Evolutionary conservation across 2,888 invertebrate species (phyloP).

Genomic region (Ectropis crepuscularia): DNA sequence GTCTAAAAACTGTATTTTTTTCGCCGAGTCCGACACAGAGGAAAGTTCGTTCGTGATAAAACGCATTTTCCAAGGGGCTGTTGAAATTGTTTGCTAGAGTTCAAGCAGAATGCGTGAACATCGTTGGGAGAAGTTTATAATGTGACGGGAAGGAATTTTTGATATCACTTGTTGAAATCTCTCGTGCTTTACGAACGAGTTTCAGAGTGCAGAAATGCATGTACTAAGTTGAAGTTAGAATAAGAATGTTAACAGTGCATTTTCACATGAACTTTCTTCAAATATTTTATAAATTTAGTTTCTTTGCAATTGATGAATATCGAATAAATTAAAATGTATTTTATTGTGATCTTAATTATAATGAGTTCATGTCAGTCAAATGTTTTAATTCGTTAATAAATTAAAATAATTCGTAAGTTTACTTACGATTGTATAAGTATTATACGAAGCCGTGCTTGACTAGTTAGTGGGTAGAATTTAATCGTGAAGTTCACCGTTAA

Average conservation of each 20-base stretch:
- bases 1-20: slow-evolving; percentile 11
- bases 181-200: slow-evolving; percentile 1
- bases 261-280: too few species aligned
- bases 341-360: too few species aligned
- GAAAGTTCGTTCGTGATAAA: slow-evolving; percentile 26
- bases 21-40: slow-evolving; percentile 3
- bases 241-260: neutral
- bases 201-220: slow-evolving; percentile 3
- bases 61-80: slow-evolving; percentile 19
- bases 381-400: too few species aligned
- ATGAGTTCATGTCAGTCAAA: too few species aligned
- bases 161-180: slow-evolving; percentile 25
- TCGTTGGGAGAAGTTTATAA: slow-evolving; percentile 29
- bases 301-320: too few species aligned
- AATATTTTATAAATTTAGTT: too few species aligned
- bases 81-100: slow-evolving; percentile 28
- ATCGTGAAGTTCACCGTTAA: too few species aligned
- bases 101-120: slow-evolving; percentile 31
- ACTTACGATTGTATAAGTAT: too few species aligned
- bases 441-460: too few species aligned
- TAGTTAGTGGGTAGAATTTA: too few species aligned
- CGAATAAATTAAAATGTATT: too few species aligned
- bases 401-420: too few species aligned
- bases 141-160: slow-evolving; percentile 33
- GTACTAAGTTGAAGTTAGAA: neutral